These are phyloP conservation scores for Pelagia noctiluca DNA, from an alignment of 30 jellyfish, hydroid and myxozoan species.

Conservation along the genomic window DNA sequence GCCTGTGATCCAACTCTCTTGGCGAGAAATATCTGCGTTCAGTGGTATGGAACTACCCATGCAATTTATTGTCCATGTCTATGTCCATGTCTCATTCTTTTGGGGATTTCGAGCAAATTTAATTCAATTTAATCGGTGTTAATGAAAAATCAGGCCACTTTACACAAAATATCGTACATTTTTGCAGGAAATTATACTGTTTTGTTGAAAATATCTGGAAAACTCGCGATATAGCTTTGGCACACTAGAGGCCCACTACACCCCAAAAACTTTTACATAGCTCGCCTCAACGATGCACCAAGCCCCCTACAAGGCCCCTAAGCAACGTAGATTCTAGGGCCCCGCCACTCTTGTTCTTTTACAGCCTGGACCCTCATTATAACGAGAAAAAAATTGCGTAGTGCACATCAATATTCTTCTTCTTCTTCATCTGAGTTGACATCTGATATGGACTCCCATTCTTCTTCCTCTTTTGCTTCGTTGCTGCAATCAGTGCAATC, in stretches of 20 bases:
- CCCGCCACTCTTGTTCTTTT: constrained; percentile 1
- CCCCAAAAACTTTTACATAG: neutral
- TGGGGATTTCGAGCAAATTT: neutral
- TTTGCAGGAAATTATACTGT: constrained; percentile 2
- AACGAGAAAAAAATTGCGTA: neutral
- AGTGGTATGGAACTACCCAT: no score
- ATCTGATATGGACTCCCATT: constrained; percentile 2
- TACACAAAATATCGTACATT: neutral
- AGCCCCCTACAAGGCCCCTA: neutral
- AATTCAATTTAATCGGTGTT: neutral
- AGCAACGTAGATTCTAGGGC: neutral
- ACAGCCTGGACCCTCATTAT: neutral
- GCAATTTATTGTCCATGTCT: neutral
- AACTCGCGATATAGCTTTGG: neutral
- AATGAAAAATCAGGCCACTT: neutral
- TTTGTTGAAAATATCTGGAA: neutral
- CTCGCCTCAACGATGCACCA: neutral
- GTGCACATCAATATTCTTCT: neutral
- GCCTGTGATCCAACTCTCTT: no score
- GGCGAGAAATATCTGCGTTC: no score
- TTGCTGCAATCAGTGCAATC: constrained; percentile 20
- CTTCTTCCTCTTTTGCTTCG: constrained; percentile 42
- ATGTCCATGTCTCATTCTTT: neutral
- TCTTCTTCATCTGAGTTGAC: neutral
- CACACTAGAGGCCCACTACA: neutral